phyloP scores from a whole-genome alignment of 2,113 vertebrate species.

The Sorex araneus region DNA sequence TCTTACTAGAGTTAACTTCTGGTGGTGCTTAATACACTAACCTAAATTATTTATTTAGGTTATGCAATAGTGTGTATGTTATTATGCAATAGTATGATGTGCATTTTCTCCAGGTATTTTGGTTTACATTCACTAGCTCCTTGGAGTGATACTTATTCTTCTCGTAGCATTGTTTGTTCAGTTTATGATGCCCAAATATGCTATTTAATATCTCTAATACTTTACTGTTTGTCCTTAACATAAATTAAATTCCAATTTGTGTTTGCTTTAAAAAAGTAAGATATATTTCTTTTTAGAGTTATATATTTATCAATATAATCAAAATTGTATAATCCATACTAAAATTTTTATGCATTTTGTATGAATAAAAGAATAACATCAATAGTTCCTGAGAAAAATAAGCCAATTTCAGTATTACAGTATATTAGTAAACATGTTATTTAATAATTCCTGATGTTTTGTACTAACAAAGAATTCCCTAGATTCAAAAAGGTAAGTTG shows the following conservation, averaged over 20 bases:
- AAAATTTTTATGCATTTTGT: no score
- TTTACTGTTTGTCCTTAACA: neutral
- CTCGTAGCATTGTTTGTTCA: neutral
- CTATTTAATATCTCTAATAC: neutral
- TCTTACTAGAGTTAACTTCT: no score
- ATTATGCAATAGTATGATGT: accelerated
- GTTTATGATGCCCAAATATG: neutral
- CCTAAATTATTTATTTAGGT: no score
- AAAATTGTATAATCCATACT: no score
- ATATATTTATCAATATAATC: neutral
- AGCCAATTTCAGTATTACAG: neutral
- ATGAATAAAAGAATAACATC: neutral
- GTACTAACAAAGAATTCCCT: neutral
- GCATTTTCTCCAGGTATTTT: neutral
- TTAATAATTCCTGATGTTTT: neutral
- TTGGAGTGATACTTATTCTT: neutral
- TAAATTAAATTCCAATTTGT: neutral
- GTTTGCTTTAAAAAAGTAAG: neutral
- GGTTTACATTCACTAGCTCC: neutral
- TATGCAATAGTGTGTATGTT: no score
- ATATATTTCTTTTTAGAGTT: neutral
- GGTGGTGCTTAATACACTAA: no score
- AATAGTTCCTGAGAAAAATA: neutral
- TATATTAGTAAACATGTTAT: neutral
- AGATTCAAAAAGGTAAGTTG: neutral